phyloP scores from a whole-genome alignment of 2,797 vertebrate genomes.

The Loriculus beryllinus region DNA sequence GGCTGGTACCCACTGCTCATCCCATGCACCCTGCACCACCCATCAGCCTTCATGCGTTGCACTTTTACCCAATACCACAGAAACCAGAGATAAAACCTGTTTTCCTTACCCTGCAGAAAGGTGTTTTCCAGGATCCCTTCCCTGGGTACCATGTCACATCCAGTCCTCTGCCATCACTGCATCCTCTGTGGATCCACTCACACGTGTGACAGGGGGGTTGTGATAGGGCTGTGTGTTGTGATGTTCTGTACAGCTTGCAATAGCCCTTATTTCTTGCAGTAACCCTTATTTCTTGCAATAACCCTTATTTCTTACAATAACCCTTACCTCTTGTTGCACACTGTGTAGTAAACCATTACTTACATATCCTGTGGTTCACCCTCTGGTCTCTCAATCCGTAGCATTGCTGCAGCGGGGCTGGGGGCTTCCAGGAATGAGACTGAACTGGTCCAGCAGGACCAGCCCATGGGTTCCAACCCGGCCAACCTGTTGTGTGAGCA shows the following conservation, averaged over 20 bases:
- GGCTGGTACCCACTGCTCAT: not conserved
- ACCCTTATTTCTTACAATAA: not conserved
- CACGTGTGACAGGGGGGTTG: not conserved
- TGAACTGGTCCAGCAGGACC: not conserved
- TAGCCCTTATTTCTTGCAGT: not conserved
- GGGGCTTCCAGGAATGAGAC: constrained; percentile 36
- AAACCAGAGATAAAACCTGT: not conserved
- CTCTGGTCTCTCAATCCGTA: not conserved
- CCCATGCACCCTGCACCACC: not conserved
- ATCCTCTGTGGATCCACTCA: not conserved
- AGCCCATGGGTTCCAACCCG: not conserved
- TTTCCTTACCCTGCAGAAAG: not conserved
- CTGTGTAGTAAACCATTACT: constrained; percentile 25
- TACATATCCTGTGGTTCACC: not conserved
- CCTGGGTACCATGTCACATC: accelerated
- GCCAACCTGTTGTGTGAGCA: not conserved
- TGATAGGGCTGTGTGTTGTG: not conserved
- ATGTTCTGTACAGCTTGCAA: not conserved
- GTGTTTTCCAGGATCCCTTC: not conserved
- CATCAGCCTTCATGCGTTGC: accelerated
- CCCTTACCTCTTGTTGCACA: not conserved
- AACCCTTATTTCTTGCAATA: not conserved
- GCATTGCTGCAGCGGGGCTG: not conserved
- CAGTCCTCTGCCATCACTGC: not conserved
- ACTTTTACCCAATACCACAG: not conserved